Evolutionary conservation across 2,888 invertebrate genomes (phyloP).

Genomic region (Palloptera scutellata): DNA sequence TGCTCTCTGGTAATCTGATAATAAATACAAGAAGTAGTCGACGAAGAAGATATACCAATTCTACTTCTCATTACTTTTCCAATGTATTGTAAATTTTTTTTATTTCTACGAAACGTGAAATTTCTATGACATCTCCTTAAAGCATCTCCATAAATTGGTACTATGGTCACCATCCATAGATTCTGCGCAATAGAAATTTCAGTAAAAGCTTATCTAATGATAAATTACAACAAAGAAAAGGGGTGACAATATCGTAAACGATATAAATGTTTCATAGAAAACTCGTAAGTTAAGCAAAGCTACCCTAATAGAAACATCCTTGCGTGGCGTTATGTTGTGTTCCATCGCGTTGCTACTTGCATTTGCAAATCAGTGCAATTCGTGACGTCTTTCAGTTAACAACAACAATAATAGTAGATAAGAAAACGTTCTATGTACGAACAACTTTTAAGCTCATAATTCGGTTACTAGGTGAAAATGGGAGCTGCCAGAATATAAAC

Average conservation of each 20-base stretch:
- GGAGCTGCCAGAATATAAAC: conserved; percentile 4
- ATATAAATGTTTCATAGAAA: conserved; percentile 39
- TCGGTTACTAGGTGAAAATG: conserved; percentile 59
- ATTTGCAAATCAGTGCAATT: conserved; percentile 49
- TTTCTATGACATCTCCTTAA: background rate
- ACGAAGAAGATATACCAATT: too few relatives aligned
- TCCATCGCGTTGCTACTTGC: conserved; percentile 7
- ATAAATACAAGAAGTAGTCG: too few relatives aligned
- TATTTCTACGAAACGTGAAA: too few relatives aligned
- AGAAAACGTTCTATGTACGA: conserved; percentile 2
- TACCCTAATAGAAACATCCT: conserved; percentile 41
- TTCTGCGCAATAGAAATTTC: conserved; percentile 35
- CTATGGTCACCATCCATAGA: conserved; percentile 39
- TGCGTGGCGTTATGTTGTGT: conserved; percentile 29
- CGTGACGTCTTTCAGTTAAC: conserved; percentile 44
- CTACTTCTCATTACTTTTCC: too few relatives aligned
- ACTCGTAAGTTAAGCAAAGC: conserved; percentile 29
- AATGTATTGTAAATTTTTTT: too few relatives aligned
- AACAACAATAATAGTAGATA: conserved; percentile 9
- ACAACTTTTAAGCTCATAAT: conserved; percentile 41
- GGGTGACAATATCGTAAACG: conserved; percentile 46
- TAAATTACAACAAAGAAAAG: conserved; percentile 6
- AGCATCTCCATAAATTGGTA: background rate
- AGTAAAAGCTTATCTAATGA: conserved; percentile 21
- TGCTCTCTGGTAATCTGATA: too few relatives aligned